phyloP scores from a whole-genome alignment of 2,797 vertebrate species.

The Gila robusta region DNA sequence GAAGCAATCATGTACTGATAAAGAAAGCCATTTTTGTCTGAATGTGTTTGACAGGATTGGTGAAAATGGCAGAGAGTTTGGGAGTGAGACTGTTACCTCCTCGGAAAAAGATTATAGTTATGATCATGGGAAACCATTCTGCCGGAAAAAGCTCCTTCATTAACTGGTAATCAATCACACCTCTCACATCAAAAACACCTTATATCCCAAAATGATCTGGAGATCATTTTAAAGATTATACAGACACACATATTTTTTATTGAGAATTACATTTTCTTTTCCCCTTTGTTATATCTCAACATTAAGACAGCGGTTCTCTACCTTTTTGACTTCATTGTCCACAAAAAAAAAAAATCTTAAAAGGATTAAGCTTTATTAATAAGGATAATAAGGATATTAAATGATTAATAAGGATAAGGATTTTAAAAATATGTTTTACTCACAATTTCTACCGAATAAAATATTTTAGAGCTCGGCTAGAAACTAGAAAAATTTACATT shows the following conservation, averaged over 20 bases:
- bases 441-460: not conserved
- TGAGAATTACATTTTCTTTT: not conserved
- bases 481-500: not conserved
- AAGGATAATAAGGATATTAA: too few relatives aligned
- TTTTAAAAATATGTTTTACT: not conserved
- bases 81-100: conserved; percentile 80
- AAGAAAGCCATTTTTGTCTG: not conserved
- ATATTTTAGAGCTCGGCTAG: not conserved
- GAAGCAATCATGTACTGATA: not conserved
- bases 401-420: not conserved
- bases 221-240: not conserved
- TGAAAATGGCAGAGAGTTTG: conserved; percentile 79
- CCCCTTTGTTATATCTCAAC: not conserved
- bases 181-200: not conserved
- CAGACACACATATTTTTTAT: too few relatives aligned
- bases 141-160: conserved; percentile 87
- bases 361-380: not conserved
- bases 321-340: not conserved
- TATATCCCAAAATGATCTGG: not conserved
- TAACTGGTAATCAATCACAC: conserved; percentile 81
- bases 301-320: not conserved
- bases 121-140: conserved; percentile 87
- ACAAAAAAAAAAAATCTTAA: not conserved
- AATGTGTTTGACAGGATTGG: conserved; percentile 73
- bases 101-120: conserved; percentile 83